These are phyloP conservation scores for Tetropium fuscum DNA, from an alignment of 2,888 invertebrate species.

Conservation along the genomic window DNA sequence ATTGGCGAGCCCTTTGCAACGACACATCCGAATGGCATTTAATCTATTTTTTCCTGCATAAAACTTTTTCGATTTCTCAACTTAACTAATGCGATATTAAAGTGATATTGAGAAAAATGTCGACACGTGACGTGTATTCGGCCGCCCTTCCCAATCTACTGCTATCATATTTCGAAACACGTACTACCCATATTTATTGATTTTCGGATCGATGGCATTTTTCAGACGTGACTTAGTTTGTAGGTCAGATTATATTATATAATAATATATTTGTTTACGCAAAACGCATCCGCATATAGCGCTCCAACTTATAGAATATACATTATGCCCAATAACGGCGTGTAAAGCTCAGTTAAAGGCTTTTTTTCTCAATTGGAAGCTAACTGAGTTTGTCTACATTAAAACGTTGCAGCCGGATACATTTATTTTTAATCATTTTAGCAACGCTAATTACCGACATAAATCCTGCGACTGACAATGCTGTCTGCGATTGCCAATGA, in stretches of 20 bases:
- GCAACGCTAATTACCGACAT: too few relatives aligned
- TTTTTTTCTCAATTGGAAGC: too few relatives aligned
- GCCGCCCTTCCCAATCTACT: slow-evolving; percentile 31
- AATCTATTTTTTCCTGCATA: slow-evolving; percentile 14
- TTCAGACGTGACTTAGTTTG: slow-evolving; percentile 42
- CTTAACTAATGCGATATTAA: slow-evolving; percentile 55
- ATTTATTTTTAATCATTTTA: too few relatives aligned
- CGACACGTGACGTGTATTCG: slow-evolving; percentile 52
- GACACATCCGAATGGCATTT: slow-evolving; percentile 22
- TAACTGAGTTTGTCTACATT: too few relatives aligned
- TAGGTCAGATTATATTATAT: slow-evolving; percentile 44
- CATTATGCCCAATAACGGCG: too few relatives aligned
- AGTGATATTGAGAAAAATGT: slow-evolving; percentile 56
- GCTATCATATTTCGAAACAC: slow-evolving; percentile 50
- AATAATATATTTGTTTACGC: slow-evolving; percentile 24
- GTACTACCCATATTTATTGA: slow-evolving; percentile 46
- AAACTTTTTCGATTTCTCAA: slow-evolving; percentile 59
- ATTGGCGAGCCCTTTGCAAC: background rate
- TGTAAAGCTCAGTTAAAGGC: too few relatives aligned
- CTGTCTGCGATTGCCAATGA: too few relatives aligned
- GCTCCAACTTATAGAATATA: background rate
- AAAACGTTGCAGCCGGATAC: too few relatives aligned
- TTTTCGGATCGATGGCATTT: slow-evolving; percentile 45
- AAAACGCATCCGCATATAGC: slow-evolving; percentile 5
- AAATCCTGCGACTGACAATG: too few relatives aligned